Evolutionary conservation across 2,888 invertebrate species (phyloP), one percentile per base, ranked within the genome.

Genomic region (Diploptera punctata): DNA sequence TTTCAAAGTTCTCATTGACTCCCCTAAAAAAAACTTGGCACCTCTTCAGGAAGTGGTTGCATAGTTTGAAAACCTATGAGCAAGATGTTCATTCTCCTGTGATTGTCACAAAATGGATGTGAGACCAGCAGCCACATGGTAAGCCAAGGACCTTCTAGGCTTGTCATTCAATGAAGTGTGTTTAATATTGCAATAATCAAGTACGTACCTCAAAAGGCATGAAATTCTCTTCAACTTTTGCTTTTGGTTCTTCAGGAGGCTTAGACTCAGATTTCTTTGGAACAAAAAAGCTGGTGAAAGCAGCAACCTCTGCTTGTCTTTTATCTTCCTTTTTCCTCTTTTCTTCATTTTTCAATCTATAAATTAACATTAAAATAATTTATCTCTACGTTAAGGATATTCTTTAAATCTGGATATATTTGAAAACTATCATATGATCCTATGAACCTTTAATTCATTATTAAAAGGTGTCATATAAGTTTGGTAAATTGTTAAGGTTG

Each of bases 241-340:
- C 68, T 38, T 47, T 43, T 5, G 54, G 52, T n/a, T 76, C 70
- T 16, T 70, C 57, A 4, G 62, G 9, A 3, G 29, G 57, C 80
- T 79, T 71, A 85, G 90, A 79, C 88, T 90, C 73, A 67, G 80
- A 78, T 60, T 86, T 90, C 79, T 89, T 90, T 2, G 88, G 84
- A 0, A 92, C 90, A 82, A 96, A 96, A 81, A 95, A 96, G 79
- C 92, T 94, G 0, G 87, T 91, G 79, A 96, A 95, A 4, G 90
- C 91, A 68, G 91, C 90, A 0, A 92, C 91, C 0, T 90, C 90
- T 47, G 65, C 65, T 26, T 65, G 65, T 21, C 38, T 33, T 77
- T 91, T 91, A 13, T 90, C 86, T 80, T 92, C 91, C 38, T 67
- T 73, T 43, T 74, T 68, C 71, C 76, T 57, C 77, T 78, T 87